These are phyloP conservation scores for Ptychodera flava DNA, from an alignment of 35 echinoderm and acorn worm species.

Conservation along the genomic window DNA sequence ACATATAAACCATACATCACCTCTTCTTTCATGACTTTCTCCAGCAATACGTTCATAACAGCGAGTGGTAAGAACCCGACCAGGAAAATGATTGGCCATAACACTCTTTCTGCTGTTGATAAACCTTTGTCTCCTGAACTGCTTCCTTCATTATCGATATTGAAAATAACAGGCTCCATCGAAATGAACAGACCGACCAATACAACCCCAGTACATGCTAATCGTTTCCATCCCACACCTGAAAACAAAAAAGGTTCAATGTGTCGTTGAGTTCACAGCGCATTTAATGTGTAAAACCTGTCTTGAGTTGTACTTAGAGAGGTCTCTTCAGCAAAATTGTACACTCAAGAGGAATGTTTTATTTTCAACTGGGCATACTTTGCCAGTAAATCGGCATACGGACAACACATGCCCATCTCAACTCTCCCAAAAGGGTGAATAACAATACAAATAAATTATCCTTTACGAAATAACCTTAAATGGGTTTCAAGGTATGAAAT, in stretches of 20 bases:
- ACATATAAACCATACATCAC: too few relatives aligned
- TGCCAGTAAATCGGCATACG: too few relatives aligned
- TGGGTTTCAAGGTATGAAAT: too few relatives aligned
- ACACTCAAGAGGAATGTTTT: too few relatives aligned
- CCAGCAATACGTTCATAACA: conserved; percentile 68
- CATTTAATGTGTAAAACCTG: too few relatives aligned
- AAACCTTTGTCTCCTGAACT: background rate
- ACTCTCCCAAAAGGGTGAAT: too few relatives aligned
- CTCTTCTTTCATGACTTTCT: conserved; percentile 75
- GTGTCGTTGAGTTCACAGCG: too few relatives aligned
- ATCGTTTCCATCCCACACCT: conserved; percentile 76
- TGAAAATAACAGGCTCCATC: conserved; percentile 82
- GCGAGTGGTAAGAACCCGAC: conserved; percentile 83
- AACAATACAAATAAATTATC: too few relatives aligned
- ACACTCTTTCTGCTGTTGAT: background rate
- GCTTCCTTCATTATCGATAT: conserved; percentile 21
- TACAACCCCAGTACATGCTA: conserved; percentile 85
- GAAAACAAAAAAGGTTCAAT: too few relatives aligned
- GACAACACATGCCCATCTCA: background rate
- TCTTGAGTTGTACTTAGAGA: too few relatives aligned
- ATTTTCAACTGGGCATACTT: too few relatives aligned
- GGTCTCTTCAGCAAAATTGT: background rate
- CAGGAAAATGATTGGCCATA: conserved; percentile 89
- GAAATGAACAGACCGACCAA: conserved; percentile 88
- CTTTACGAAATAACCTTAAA: too few relatives aligned